Conservation (phyloP, 37 sponge, comb jelly and placozoan species). For the Dysidea cf. avara region DNA sequence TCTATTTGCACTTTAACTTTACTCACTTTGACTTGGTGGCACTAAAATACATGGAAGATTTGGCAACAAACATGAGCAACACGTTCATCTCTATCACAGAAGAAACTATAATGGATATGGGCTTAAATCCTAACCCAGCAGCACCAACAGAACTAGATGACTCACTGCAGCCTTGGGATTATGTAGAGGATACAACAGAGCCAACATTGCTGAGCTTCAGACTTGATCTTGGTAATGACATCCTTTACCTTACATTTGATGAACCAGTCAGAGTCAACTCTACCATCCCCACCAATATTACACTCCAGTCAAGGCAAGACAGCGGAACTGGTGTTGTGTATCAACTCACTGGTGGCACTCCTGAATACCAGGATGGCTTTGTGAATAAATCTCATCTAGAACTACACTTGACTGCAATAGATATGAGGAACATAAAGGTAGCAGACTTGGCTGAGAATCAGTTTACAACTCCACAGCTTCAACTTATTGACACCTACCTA, state of each 20-base stretch:
- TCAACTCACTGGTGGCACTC: slow-evolving; percentile 80
- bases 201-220: slow-evolving; percentile 54
- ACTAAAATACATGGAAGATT: slow-evolving; percentile 66
- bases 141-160: slow-evolving; percentile 14
- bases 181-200: slow-evolving; percentile 58
- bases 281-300: slow-evolving; percentile 48
- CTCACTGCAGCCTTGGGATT: slow-evolving; percentile 41
- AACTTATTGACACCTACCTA: slow-evolving; percentile 41
- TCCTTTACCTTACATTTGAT: slow-evolving; percentile 73
- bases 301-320: slow-evolving; percentile 52
- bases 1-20: slow-evolving; percentile 72
- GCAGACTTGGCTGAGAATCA: not conserved
- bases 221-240: slow-evolving; percentile 66
- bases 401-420: slow-evolving; percentile 48
- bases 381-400: slow-evolving; percentile 55
- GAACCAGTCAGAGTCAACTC: slow-evolving; percentile 79
- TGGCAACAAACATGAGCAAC: slow-evolving; percentile 55
- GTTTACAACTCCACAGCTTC: not conserved
- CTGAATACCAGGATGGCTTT: slow-evolving; percentile 29
- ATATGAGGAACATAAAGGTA: slow-evolving; percentile 64
- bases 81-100: slow-evolving; percentile 78
- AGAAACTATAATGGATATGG: slow-evolving; percentile 66
- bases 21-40: slow-evolving; percentile 45
- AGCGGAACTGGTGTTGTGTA: not conserved
- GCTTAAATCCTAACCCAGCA: slow-evolving; percentile 32